Conservation (phyloP, 2,888 invertebrate species). For the Resseliella maxima region DNA sequence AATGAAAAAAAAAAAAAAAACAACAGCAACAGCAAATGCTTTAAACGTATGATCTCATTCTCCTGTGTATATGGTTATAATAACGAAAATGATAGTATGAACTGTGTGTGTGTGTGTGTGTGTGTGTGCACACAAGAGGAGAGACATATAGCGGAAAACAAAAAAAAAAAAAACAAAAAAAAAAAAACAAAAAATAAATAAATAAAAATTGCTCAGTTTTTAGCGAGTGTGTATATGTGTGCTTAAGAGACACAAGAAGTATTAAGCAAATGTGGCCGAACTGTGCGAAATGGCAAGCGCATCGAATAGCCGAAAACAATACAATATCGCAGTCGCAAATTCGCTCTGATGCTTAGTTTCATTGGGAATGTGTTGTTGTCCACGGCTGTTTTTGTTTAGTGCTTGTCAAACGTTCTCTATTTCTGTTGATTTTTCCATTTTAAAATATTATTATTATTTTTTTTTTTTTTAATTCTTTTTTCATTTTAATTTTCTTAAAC, state of each 20-base stretch:
- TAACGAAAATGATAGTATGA: conserved; percentile 32
- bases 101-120: not conserved
- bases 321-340: conserved; percentile 41
- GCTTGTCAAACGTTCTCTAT: not conserved
- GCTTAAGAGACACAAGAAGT: not conserved
- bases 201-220: not conserved
- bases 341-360: conserved; percentile 7
- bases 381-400: not conserved
- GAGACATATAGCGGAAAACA: not conserved
- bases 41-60: conserved; percentile 32
- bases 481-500: no score
- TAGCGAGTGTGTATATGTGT: not conserved
- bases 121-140: not conserved
- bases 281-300: not conserved
- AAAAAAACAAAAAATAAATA: no score
- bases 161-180: no score
- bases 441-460: not conserved
- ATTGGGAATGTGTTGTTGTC: conserved; percentile 13
- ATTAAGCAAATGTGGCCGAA: not conserved
- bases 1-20: not conserved
- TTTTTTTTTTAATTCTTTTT: not conserved
- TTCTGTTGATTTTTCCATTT: not conserved
- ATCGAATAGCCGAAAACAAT: not conserved
- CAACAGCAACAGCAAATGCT: not conserved
- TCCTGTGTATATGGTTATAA: conserved; percentile 35